A percentile compares a stretch with the other conserved stretches of the same genome.
These are phyloP conservation scores for Heliangelus exortis DNA, from an alignment of 2,797 vertebrate genomes.

Conservation along the genomic window DNA sequence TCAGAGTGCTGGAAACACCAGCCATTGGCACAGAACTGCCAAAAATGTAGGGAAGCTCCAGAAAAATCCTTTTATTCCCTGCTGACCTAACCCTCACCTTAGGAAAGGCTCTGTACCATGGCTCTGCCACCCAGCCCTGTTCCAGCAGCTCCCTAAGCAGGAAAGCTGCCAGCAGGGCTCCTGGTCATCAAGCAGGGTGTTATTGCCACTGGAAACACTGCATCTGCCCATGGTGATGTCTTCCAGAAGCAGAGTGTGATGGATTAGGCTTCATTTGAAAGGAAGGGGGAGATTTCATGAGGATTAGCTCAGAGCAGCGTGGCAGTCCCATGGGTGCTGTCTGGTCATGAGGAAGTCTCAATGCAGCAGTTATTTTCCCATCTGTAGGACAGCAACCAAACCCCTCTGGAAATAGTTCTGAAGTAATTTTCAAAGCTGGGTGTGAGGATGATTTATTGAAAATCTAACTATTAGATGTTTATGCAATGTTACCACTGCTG, in stretches of 20 bases:
- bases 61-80: background rate
- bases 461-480: background rate
- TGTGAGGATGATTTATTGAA: background rate
- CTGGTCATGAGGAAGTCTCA: background rate
- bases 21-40: background rate
- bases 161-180: background rate
- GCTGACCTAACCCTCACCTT: background rate
- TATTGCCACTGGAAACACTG: background rate
- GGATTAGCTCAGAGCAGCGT: background rate
- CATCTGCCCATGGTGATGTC: background rate
- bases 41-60: background rate
- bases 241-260: background rate
- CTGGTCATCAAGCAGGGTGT: conserved; percentile 12
- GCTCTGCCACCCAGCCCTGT: background rate
- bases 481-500: background rate
- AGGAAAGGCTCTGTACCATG: too few relatives aligned
- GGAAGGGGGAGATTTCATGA: background rate
- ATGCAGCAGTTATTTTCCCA: background rate
- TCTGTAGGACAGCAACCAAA: background rate
- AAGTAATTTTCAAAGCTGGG: background rate
- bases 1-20: background rate
- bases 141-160: background rate
- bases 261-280: background rate
- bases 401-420: background rate
- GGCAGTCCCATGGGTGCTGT: background rate